Evolutionary conservation across 2,888 invertebrate genomes (phyloP).

Genomic region (Arrhopalites spinosus): DNA sequence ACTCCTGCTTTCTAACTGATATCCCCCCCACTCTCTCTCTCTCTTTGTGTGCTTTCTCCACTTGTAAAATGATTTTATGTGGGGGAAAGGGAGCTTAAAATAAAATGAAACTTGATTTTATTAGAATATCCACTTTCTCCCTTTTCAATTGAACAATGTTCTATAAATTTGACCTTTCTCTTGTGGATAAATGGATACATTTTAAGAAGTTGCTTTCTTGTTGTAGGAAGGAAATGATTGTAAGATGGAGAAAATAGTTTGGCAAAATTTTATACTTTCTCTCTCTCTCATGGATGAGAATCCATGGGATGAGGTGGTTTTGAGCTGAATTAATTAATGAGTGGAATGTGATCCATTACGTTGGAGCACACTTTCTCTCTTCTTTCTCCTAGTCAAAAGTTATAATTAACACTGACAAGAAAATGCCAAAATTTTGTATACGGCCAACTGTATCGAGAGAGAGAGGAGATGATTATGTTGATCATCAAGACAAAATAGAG

Average conservation of each 20-base stretch:
- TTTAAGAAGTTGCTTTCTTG: not conserved
- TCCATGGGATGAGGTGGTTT: slow-evolving; percentile 12
- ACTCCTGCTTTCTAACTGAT: not conserved
- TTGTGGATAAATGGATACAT: not conserved
- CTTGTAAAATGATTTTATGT: no score
- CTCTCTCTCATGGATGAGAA: not conserved
- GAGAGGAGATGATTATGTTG: not conserved
- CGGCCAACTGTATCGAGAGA: not conserved
- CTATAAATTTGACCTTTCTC: not conserved
- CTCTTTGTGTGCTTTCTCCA: not conserved
- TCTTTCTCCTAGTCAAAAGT: not conserved
- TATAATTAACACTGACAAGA: slow-evolving; percentile 34
- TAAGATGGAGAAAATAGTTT: not conserved
- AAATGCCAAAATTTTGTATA: not conserved
- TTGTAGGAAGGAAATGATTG: not conserved
- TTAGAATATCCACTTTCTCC: no score
- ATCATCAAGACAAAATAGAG: not conserved
- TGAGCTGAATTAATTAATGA: slow-evolving; percentile 27
- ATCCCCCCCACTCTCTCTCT: not conserved
- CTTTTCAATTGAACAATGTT: no score
- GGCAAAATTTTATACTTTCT: no score
- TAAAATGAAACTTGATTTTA: no score
- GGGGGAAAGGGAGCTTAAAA: no score
- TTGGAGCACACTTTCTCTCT: not conserved
- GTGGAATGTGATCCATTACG: slow-evolving; percentile 27